Evolutionary conservation across 2,797 vertebrate genomes (phyloP), one percentile per base, ranked within the genome.

Genomic region (Corythornis leucogaster): DNA sequence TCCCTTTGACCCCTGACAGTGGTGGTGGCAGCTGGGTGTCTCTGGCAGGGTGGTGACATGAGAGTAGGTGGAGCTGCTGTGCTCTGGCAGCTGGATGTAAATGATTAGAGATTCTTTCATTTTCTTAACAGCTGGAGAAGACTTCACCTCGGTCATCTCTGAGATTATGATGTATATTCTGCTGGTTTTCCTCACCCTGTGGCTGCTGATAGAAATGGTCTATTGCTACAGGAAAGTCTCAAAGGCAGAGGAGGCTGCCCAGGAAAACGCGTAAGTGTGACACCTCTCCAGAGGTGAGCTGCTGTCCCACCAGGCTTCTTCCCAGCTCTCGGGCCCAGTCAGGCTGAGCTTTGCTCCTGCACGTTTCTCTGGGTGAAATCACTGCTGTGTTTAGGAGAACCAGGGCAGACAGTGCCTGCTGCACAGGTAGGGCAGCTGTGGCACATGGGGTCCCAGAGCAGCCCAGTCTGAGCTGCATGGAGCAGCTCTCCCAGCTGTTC

Each of bases 141-240:
- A 99, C 94, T 77, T 97, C 82, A 97, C 99, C 6, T 98, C 99
- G 0, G 95, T 99, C 90, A 98, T 99, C 97, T 99, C 99, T 2
- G 98, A 99, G 97, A 98, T 99, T 91, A 99, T 99, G 99, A 99
- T 99, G 99, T 99, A 99, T 54, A 98, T 99, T 87, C 98, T 99
- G 82, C 98, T 99, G 96, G 98, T 99, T 85, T 99, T 98, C 96
- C 98, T 99, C 94, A 99, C 99, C 46, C 95, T 98, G 84, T 99
- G 99, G 99, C 98, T 99, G 26, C 97, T 99, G 95, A 97, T 99
- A 28, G 99, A 99, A 96, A 99, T 99, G 98, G 96, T 99, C 79
- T 99, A 99, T 97, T 99, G 99, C 98, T 99, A 99, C 97, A 98
- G 98, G 93, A 99, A 99, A 96, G 99, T 99, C 96, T 98, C 99